Evolutionary conservation across 2,797 vertebrate genomes (phyloP), one percentile per base, ranked within the genome.

Genomic region (Moxostoma hubbsi): DNA sequence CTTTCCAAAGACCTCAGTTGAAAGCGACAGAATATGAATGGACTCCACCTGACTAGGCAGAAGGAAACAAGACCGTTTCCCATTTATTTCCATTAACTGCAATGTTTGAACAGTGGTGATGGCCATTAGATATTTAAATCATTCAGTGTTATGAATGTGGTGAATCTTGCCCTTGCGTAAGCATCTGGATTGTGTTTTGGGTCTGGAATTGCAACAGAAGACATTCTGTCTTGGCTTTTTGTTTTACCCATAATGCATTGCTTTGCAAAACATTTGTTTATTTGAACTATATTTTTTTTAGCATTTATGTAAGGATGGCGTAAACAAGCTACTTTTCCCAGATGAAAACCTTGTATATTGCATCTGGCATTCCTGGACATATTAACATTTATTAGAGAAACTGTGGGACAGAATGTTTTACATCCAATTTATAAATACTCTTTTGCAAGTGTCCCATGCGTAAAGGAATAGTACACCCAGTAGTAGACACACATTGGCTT

Each of bases 171-270:
- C 15, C 47, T 68, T 75, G 75, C 55, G 53, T 78, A 89, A 82
- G 64, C 18, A 68, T n/a, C n/a, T n/a, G 5, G 13, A 76, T 62
- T 54, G 18, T 54, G 18, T 74, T 61, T 5, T 16, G 55, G 46
- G 1, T 15, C 58, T 16, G 16, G 66, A 11, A 79, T 62, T 77
- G 84, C 84, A 87, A 81, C 73, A 81, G 67, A 86, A 78, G 71
- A 18, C 36, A 55, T 50, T 79, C 15, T 47, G 73, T 61, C 82
- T 79, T 68, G 9, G 7, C 59, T 8, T 58, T 16, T 53, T 63
- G 63, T 51, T 43, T 65, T 36, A 5, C 46, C 18, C 16, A 3
- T 66, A 55, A 49, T 55, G 1, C 36, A 46, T 68, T 61, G 58
- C 58, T 61, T 61, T 24, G 53, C 53, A 54, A 61, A 72, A 9